Evolutionary conservation across 2,797 vertebrate species (phyloP), one percentile per base, ranked within the genome.

Genomic region (Aselliscus stoliczkanus): DNA sequence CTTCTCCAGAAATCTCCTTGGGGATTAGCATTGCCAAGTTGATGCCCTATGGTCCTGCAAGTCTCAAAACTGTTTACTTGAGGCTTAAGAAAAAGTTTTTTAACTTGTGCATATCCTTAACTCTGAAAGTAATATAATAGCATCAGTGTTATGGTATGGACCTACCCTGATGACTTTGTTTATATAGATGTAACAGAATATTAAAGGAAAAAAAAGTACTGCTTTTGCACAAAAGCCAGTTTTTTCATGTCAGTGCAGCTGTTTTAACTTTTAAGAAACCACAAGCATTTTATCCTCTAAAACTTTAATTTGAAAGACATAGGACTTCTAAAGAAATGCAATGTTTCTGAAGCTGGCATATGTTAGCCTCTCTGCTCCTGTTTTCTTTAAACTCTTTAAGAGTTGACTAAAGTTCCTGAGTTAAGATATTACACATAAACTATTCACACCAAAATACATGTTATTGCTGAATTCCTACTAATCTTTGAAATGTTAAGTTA

Each of bases 241-340:
- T 97, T 96, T 97, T 92, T 73, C 73, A 34, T 97, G 96, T 93
- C 95, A 91, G 70, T 83, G 88, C 96, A 96, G 67, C 95, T 98
- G 93, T 97, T 98, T 97, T 96, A 77, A 94, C 92, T 97, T 98
- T 97, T 97, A 96, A 97, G 95, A 97, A 94, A 84, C 70, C 80
- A 29, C 42, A 44, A 83, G 42, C 34, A 76, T 97, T 90, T 98
- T 84, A 39, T 97, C 67, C 72, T 92, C 93, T 93, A 92, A 97
- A 94, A 97, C 83, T n/a, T 56, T 94, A 88, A 97, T 97, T 97
- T 96, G 93, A 97, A 96, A 96, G 82, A 95, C 67, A 34, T 25
- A 76, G 25, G 83, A 94, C 94, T 70, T 85, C 88, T 81, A 96
- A 91, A 91, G 54, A 65, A 65, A 82, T 85, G 56, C 56, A 94